Percentiles rank a stretch among this genome's conserved stretches.
phyloP scores from a whole-genome alignment of 2,113 vertebrate species.

The Phaethon lepturus region DNA sequence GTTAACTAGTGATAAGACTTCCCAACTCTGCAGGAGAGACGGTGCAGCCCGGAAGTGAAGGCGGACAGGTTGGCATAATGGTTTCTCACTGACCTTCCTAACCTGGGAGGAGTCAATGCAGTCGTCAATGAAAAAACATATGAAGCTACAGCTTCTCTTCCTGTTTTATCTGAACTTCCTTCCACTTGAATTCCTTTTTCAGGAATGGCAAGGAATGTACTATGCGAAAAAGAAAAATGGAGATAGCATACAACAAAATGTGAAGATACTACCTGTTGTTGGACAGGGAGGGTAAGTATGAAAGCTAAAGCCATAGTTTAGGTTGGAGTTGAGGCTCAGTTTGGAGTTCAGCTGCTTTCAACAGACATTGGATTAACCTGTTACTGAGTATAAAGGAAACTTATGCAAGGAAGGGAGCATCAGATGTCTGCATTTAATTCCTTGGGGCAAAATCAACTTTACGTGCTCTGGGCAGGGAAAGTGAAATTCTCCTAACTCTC shows the following conservation, averaged over 20 bases:
- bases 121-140: neutral
- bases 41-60: neutral
- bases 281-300: constrained; percentile 96
- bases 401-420: neutral
- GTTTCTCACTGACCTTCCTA: neutral
- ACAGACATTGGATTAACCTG: neutral
- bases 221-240: constrained; percentile 95
- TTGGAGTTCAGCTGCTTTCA: neutral
- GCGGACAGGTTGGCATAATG: fast-evolving
- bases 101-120: neutral
- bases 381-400: neutral
- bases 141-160: neutral
- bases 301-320: neutral
- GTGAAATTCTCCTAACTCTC: neutral
- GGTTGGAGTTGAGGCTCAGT: neutral
- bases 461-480: neutral
- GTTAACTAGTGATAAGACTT: neutral
- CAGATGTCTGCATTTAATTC: neutral
- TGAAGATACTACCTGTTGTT: constrained; percentile 96
- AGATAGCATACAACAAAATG: constrained; percentile 94
- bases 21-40: neutral
- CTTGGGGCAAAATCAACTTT: neutral
- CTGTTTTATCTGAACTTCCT: neutral
- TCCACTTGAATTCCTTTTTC: constrained; percentile 15
- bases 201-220: constrained; percentile 99